Base-by-base conservation (phyloP, 1,140 invertebrate genomes). In the Campoletis sonorensis region DNA sequence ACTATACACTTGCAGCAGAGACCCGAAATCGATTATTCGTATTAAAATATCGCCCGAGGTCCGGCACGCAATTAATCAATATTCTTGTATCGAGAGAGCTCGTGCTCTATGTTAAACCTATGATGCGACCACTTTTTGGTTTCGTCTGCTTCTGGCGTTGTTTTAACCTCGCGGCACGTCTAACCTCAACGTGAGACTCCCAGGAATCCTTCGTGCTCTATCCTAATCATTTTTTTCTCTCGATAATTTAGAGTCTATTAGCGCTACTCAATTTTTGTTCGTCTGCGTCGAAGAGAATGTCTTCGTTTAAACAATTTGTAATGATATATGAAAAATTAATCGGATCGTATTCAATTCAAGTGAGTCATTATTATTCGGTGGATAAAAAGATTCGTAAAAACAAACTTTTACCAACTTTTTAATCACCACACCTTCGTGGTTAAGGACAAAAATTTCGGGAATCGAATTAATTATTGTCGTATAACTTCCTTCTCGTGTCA, bases 1-100 rank as follows among this genome's bases (percentile, higher is more conserved):
- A 30, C 71, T 72, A 45, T 67, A 67, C 11, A 27, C 23, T 23
- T 71, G 73, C 70, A 70, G 76, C 68, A 51, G 78, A 76, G n/a
- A 67, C 27, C 51, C 79, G 64, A 79, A 73, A 73, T 33, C 76
- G 84, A 81, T 86, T 82, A 77, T 86, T 84, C 80, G 78, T 84
- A 86, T 86, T 85, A 87, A 86, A 86, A 85, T 83, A 86, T 88
- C 77, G 85, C 86, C 86, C 68, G 54, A 71, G 81, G 84, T 78
- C 81, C 77, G 79, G 79, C 86, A 86, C 84, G 83, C 84, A 86
- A 82, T 84, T 86, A 86, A 87, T 87, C 83, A 81, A 85, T 86
- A 84, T 81, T 79, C 82, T 82, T 67, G 49, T 77, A 73, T 79
- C 68, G 61, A 67, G 54, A 58, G 13, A n/a, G 4, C 61, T 67